phyloP scores from a whole-genome alignment of 2,113 vertebrate species.

The Merops nubicus region DNA sequence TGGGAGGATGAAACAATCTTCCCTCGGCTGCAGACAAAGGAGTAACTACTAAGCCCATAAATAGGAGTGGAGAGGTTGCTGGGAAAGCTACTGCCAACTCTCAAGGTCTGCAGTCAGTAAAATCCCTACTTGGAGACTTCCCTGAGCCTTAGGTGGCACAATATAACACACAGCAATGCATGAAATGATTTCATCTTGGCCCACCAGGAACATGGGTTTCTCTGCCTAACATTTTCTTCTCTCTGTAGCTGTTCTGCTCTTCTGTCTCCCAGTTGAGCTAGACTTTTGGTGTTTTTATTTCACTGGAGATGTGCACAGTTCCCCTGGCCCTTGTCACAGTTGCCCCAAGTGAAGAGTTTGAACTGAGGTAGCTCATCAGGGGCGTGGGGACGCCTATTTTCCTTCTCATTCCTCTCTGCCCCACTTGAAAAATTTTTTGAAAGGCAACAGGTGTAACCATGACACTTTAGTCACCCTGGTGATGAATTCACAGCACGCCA shows the following conservation, averaged over 20 bases:
- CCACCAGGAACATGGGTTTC: neutral
- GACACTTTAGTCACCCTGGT: neutral
- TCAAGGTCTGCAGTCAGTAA: neutral
- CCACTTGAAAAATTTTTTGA: neutral
- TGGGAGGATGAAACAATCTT: neutral
- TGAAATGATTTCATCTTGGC: neutral
- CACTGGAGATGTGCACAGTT: neutral
- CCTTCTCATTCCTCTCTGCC: neutral
- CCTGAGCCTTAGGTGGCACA: neutral
- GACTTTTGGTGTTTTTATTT: neutral
- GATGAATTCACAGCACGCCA: neutral
- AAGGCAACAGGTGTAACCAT: neutral
- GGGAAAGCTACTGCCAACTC: neutral
- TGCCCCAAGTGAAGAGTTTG: neutral
- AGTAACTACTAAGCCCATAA: neutral
- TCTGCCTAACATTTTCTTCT: neutral
- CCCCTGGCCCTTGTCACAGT: neutral
- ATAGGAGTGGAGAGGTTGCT: neutral
- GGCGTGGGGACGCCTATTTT: neutral
- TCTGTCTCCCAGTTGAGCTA: neutral
- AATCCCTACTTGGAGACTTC: neutral
- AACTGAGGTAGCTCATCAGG: neutral
- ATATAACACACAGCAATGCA: neutral
- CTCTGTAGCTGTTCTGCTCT: neutral
- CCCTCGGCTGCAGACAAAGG: neutral